Evolutionary conservation across 2,113 vertebrate genomes (phyloP).

Genomic region (Ptilonorhynchus violaceus): DNA sequence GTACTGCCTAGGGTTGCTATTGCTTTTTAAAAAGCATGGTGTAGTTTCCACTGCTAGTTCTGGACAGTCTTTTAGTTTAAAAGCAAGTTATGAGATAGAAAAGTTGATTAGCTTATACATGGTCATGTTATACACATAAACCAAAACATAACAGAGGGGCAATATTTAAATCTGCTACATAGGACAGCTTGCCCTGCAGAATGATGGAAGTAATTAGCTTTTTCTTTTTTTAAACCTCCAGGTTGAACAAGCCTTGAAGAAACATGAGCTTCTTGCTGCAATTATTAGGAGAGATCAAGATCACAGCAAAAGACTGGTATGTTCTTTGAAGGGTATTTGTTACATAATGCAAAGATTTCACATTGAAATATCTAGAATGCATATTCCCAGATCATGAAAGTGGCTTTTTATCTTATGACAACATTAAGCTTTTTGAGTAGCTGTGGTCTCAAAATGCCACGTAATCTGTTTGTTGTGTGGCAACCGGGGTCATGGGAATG

Average conservation of each 20-base stretch:
- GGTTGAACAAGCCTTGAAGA: constrained; percentile 87
- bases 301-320: constrained; percentile 87
- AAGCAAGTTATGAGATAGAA: background rate
- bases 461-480: background rate
- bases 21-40: background rate
- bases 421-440: background rate
- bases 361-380: background rate
- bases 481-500: background rate
- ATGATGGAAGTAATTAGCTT: background rate
- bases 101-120: background rate
- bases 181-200: background rate
- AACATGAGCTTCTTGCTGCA: constrained; percentile 82
- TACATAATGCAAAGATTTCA: background rate
- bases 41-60: background rate
- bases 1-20: background rate
- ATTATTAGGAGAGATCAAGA: constrained; percentile 86
- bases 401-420: background rate
- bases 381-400: background rate
- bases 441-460: background rate
- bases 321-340: constrained; percentile 14
- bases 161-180: background rate
- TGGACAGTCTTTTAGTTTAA: background rate
- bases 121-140: background rate
- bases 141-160: background rate
- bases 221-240: constrained; percentile 31